Evolutionary conservation across 2,888 invertebrate species (phyloP).

Genomic region (Aleiodes testaceus): DNA sequence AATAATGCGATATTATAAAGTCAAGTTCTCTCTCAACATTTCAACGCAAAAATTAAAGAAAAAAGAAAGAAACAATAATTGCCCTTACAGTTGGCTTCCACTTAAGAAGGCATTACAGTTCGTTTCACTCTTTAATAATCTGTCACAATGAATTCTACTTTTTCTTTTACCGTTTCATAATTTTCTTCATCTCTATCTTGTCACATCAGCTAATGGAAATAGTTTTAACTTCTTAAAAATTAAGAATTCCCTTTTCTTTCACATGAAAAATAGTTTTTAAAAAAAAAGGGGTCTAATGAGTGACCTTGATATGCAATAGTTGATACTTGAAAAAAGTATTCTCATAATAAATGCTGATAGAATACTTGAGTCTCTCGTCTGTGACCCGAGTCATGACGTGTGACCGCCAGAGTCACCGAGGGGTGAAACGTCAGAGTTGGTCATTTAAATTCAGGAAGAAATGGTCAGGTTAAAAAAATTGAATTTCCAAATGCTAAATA

Average conservation of each 20-base stretch:
- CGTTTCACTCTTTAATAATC: constrained; percentile 46
- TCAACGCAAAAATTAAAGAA: neutral
- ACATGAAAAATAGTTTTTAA: neutral
- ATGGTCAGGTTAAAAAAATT: constrained; percentile 34
- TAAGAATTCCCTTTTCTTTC: neutral
- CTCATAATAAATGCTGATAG: constrained; percentile 53
- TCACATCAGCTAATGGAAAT: neutral
- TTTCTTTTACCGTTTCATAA: constrained; percentile 1
- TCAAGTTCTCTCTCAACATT: neutral
- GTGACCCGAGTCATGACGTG: constrained; percentile 54
- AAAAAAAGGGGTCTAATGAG: constrained; percentile 2
- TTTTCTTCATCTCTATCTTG: constrained; percentile 14
- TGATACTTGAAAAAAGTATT: constrained; percentile 46
- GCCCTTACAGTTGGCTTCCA: constrained; percentile 42
- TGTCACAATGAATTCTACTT: constrained; percentile 37
- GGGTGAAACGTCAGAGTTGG: constrained; percentile 33
- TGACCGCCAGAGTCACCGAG: constrained; percentile 56
- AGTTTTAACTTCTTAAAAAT: neutral
- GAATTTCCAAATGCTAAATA: constrained; percentile 20
- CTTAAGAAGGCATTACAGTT: constrained; percentile 36
- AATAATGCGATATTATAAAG: no score
- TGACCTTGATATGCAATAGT: constrained; percentile 27
- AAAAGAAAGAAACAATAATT: constrained; percentile 38
- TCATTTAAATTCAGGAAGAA: constrained; percentile 24
- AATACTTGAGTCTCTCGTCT: constrained; percentile 38